Base-by-base conservation (phyloP, 2,888 invertebrate species). In the Hesperia comma region DNA sequence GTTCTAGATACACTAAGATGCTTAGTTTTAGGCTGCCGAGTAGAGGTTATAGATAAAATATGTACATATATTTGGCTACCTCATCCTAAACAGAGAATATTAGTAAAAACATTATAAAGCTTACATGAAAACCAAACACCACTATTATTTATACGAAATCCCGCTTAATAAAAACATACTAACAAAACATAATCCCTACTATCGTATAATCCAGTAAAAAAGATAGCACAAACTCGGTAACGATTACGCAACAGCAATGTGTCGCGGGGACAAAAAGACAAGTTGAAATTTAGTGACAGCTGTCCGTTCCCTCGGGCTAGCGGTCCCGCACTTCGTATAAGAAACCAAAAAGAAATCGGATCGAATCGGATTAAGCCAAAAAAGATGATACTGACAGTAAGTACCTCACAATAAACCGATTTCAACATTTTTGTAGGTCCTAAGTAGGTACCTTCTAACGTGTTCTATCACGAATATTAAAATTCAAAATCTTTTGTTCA, bases 251-350 rank as follows among this genome's bases (percentile, higher is more conserved):
- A 72, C 70, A 62, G 46, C 61, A 43, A 61, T 66, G 63, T 67
- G 69, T 64, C 67, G 63, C 68, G 67, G 51, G 67, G 69, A 73
- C 73, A 77, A 79, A 83, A 82, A 80, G 78, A 77, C 73, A 74
- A 77, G 82, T 81, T 84, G 79, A 82, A 83, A 85, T 87, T 85
- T 81, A 81, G 85, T 82, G 83, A 84, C 87, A 80, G 82, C 75
- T 73, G 75, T 73, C 71, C 73, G 67, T 70, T 77, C 79, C 75
- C 74, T 68, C 76, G 76, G 80, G 78, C 77, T 69, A 6, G 32
- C 21, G 61, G 46, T 49, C 37, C n/a, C 15, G 12, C 32, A 32
- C 43, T 14, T n/a, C 21, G 43, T 32, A 51, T 32, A 53, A 57
- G 40, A 56, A 56, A 19, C 37, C 37, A 14, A 10, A 15, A 61